Base-by-base conservation (phyloP, 2,113 vertebrate genomes). In the Benitochromis conjunctus region DNA sequence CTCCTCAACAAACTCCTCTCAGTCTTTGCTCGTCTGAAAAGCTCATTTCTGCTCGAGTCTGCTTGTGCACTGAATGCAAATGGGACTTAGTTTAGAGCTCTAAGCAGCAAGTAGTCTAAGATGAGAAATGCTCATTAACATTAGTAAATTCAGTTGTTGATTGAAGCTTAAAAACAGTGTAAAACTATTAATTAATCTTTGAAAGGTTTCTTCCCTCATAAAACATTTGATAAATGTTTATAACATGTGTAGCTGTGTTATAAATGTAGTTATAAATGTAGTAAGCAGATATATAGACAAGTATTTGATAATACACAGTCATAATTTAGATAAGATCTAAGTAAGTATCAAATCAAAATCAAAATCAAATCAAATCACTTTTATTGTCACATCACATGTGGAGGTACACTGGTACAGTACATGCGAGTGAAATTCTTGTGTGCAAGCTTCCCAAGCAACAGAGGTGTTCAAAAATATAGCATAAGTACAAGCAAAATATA, bases 1-100 rank as follows among this genome's bases (percentile, higher is more conserved):
- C 91, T 86, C 89, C 90, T 90, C 91, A 79, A 76, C 87, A 91
- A 88, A 89, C 85, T 91, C 88, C 87, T 91, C 91, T 91, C 86
- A 86, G 90, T 83, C 82, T 19, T 88, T 48, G 18, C 16, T 57
- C 6, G 3, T 69, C 83, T 84, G 86, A 82, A 58, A 83, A 55
- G 87, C 84, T 86, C 55, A 80, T 54, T 88, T 90, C 81, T 82
- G 57, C 84, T 77, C 71, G 78, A 84, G 85, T 90, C 43, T 79
- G 64, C 48, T 62, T 54, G 74, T 29, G n/a, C 9, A 14, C 78
- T 41, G 56, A 81, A 76, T 81, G 64, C 74, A 57, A 81, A 86
- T 12, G 29, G 48, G 38, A 36, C 58, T 80, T 9, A 11, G 43
- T 69, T 46, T 55, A 1, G 8, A 26, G 26, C 56, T 24, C 14